A percentile compares a stretch with the other conserved stretches of the same genome.
Conservation (phyloP, 2,113 vertebrate genomes). For the Callocephalon fimbriatum region DNA sequence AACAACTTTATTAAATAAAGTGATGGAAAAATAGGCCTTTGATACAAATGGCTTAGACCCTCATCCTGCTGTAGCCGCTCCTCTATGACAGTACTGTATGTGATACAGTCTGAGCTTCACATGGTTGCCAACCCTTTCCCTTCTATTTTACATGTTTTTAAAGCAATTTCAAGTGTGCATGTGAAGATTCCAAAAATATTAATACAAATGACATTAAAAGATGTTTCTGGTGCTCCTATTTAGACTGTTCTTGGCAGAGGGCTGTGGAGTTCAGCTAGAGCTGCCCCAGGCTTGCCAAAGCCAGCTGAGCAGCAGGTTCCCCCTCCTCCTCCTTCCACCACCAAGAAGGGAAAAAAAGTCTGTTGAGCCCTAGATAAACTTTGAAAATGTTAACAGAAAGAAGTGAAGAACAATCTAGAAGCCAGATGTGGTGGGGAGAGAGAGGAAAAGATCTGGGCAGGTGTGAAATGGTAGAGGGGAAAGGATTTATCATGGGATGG, state of each 20-base stretch:
- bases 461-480: neutral
- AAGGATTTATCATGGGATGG: neutral
- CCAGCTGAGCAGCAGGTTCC: slow-evolving; percentile 23
- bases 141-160: slow-evolving; percentile 15
- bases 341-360: neutral
- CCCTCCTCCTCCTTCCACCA: neutral
- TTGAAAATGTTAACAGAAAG: neutral
- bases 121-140: neutral
- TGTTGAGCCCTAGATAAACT: neutral
- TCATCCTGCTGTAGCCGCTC: neutral
- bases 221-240: slow-evolving; percentile 54
- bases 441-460: neutral
- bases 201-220: slow-evolving; percentile 55
- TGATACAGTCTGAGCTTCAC: neutral
- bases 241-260: slow-evolving; percentile 48
- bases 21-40: neutral
- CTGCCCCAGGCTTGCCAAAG: slow-evolving; percentile 53
- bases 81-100: neutral
- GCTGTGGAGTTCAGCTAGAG: slow-evolving; percentile 37
- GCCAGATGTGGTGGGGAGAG: neutral
- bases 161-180: neutral
- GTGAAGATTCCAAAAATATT: slow-evolving; percentile 45
- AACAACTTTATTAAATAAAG: neutral
- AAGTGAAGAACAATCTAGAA: neutral
- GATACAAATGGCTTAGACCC: neutral